Base-by-base conservation (phyloP, 2,888 invertebrate genomes). In the Dicroscelio sp. region DNA sequence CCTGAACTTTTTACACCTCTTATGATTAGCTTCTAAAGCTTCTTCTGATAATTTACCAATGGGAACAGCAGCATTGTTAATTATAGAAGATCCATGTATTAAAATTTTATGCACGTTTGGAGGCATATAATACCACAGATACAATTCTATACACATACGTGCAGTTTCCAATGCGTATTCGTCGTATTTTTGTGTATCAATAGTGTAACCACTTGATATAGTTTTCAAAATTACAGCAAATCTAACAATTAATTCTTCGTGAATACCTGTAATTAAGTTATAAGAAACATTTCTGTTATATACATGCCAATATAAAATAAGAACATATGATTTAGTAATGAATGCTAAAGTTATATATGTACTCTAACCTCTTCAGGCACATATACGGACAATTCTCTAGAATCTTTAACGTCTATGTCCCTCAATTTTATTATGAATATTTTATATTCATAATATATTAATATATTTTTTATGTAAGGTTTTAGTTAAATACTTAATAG, bases 261-360 rank as follows among this genome's bases (percentile, higher is more conserved):
- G 25, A 20, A 82, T 82, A 10, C 82, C 82, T 82, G 31, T 30
- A 35, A 71, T n/a, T n/a, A n/a, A n/a, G n/a, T n/a, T n/a, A n/a
- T n/a, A n/a, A n/a, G n/a, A n/a, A n/a, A n/a, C n/a, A n/a, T n/a
- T n/a, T n/a, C n/a, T n/a, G n/a, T n/a, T n/a, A n/a, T n/a, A n/a
- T n/a, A n/a, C n/a, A n/a, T n/a, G n/a, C n/a, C n/a, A n/a, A n/a
- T n/a, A n/a, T n/a, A n/a, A n/a, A n/a, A n/a, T n/a, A n/a, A n/a
- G n/a, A n/a, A n/a, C n/a, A n/a, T n/a, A n/a, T n/a, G n/a, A n/a
- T n/a, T n/a, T n/a, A n/a, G n/a, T n/a, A n/a, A n/a, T n/a, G n/a
- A n/a, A n/a, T n/a, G n/a, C n/a, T n/a, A n/a, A n/a, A n/a, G n/a
- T n/a, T n/a, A n/a, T n/a, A n/a, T n/a, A n/a, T n/a, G n/a, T n/a